Conservation (phyloP, 2,888 invertebrate genomes). For the Drosophila paramelanica region DNA sequence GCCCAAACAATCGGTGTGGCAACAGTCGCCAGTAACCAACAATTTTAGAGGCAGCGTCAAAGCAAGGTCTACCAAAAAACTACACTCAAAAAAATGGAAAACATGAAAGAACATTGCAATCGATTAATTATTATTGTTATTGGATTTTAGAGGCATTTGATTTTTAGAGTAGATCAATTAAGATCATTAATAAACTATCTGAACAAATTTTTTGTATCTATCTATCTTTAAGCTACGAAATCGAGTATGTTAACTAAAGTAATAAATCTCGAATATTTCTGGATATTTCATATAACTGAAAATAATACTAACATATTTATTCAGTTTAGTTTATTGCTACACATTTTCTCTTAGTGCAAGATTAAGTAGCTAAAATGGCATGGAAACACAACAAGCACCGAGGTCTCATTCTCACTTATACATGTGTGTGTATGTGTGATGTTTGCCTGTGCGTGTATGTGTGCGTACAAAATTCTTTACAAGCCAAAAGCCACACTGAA, state of each 20-base stretch:
- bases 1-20: conserved; percentile 25
- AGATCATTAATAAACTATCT: no score
- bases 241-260: no score
- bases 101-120: no score
- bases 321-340: not conserved
- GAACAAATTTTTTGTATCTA: no score
- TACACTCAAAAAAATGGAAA: conserved; percentile 27
- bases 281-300: not conserved
- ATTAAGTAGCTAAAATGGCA: conserved; percentile 61
- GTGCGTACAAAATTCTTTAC: conserved; percentile 30
- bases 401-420: conserved; percentile 13
- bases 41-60: conserved; percentile 63
- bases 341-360: conserved; percentile 33
- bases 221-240: no score
- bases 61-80: conserved; percentile 37
- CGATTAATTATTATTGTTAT: no score
- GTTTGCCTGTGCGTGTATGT: conserved; percentile 6
- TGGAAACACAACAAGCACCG: conserved; percentile 53
- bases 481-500: conserved; percentile 44
- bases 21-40: conserved; percentile 44
- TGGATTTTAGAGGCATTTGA: no score
- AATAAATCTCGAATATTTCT: no score
- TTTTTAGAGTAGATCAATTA: no score
- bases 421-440: conserved; percentile 19
- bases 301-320: not conserved